These are phyloP conservation scores for Clupea harengus DNA, from an alignment of 2,113 vertebrate genomes.

Conservation along the genomic window DNA sequence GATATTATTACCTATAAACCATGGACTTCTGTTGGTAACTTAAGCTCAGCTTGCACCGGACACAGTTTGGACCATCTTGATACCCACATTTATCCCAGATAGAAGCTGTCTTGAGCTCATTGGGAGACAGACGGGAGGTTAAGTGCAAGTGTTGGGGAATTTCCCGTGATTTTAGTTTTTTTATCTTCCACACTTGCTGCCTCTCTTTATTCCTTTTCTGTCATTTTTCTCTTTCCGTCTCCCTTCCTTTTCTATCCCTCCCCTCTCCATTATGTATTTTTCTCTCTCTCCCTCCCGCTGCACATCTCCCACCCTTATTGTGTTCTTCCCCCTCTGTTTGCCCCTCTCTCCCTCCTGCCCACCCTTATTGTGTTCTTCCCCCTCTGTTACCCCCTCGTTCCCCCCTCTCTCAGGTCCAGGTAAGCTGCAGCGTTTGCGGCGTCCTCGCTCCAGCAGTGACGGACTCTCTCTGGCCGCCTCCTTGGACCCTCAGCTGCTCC, in stretches of 20 bases:
- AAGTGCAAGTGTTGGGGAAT: too few species aligned
- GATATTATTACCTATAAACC: too few species aligned
- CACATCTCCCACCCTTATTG: too few species aligned
- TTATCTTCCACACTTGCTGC: neutral
- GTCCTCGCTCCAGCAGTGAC: slow-evolving; percentile 77
- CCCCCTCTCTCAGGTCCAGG: slow-evolving; percentile 45
- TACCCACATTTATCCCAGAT: too few species aligned
- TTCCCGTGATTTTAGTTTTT: too few species aligned
- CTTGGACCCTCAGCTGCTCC: slow-evolving; percentile 56
- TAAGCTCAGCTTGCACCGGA: too few species aligned
- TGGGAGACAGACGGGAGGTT: neutral
- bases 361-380: neutral
- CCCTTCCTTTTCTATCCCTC: neutral
- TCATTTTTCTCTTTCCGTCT: neutral
- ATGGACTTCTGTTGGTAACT: too few species aligned
- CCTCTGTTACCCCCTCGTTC: neutral
- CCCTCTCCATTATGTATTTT: neutral
- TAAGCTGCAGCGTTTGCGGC: slow-evolving; percentile 62
- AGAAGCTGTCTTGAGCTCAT: too few species aligned
- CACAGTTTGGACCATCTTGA: too few species aligned
- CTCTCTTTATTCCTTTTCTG: neutral
- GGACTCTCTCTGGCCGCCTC: slow-evolving; percentile 65
- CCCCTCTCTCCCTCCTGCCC: neutral
- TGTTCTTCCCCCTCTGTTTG: neutral
- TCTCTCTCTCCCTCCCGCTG: neutral